Evolutionary conservation across 2,113 vertebrate species (phyloP).

Genomic region (Ceuthmochares aereus): DNA sequence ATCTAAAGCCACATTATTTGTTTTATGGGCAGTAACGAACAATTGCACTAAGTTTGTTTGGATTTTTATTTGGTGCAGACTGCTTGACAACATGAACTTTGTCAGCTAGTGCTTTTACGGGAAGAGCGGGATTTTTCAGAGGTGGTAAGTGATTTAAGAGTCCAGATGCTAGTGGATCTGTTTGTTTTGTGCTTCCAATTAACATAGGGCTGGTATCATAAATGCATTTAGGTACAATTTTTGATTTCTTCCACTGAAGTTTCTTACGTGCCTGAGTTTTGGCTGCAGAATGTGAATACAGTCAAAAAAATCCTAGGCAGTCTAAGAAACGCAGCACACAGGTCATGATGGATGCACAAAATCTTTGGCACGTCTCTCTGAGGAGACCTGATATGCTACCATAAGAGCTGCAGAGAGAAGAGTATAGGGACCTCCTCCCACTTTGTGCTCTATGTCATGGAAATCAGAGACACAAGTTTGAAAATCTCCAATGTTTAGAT

Average conservation of each 20-base stretch:
- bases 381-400: not conserved
- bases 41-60: not conserved
- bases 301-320: not conserved
- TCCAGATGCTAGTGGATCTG: not conserved
- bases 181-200: not conserved
- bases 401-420: not conserved
- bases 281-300: not conserved
- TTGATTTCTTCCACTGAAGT: not conserved
- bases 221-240: not conserved
- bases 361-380: not conserved
- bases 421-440: accelerated
- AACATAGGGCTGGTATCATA: not conserved
- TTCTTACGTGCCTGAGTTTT: not conserved
- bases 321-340: not conserved
- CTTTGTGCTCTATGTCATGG: no score
- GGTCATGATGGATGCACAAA: not conserved
- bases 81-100: not conserved
- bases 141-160: not conserved
- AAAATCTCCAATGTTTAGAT: not conserved
- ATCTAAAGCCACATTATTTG: not conserved
- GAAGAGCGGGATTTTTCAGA: not conserved
- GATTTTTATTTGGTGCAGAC: not conserved
- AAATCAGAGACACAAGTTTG: not conserved
- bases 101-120: not conserved
- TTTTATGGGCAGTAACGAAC: not conserved